These are phyloP conservation scores for Halichondria panicea DNA, from an alignment of 37 sponge, comb jelly and placozoan genomes.

Conservation along the genomic window DNA sequence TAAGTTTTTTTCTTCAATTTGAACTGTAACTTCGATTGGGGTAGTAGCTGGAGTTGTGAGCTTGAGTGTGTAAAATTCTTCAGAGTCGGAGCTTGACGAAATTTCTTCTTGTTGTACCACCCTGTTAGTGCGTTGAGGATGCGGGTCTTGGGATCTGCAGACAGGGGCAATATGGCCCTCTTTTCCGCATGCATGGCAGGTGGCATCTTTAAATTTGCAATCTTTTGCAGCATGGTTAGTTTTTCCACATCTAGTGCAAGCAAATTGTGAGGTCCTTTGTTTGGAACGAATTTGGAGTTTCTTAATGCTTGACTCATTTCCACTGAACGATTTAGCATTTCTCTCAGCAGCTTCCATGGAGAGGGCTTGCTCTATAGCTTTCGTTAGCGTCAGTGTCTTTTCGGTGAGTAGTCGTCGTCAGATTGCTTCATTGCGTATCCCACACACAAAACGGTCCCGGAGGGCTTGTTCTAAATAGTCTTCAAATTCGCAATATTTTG, in stretches of 20 bases:
- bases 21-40: no score
- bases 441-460: constrained; percentile 2
- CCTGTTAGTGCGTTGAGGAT: background rate
- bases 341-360: constrained; percentile 12
- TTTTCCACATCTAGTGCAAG: no score
- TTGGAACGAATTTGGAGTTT: background rate
- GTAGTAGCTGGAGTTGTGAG: no score
- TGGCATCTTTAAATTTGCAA: no score
- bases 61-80: no score
- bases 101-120: background rate
- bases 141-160: background rate
- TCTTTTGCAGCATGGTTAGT: background rate
- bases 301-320: background rate
- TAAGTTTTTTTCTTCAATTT: no score
- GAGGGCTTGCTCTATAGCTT: background rate
- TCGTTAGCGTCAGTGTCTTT: background rate
- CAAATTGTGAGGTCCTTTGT: background rate
- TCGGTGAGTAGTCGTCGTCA: background rate
- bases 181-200: constrained; percentile 1
- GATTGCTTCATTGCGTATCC: background rate
- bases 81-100: no score
- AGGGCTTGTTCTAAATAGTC: background rate
- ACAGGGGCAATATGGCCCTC: constrained; percentile 9
- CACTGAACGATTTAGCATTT: background rate
- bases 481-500: no score